Evolutionary conservation across 1,140 invertebrate species (phyloP).

Genomic region (Doryteuthis pealeii): DNA sequence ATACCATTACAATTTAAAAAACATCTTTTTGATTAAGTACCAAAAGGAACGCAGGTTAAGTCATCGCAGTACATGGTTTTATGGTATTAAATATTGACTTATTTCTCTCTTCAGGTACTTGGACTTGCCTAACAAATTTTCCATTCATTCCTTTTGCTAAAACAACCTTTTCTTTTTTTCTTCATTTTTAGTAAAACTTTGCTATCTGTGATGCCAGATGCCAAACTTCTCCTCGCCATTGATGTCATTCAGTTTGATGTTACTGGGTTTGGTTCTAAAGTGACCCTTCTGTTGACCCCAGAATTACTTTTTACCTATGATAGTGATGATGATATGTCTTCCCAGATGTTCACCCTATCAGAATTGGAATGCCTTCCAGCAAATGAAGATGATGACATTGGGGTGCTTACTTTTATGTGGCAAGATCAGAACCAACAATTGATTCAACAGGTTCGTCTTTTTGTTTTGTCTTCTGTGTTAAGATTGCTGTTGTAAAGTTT

Average conservation of each 20-base stretch:
- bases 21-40: too few relatives aligned
- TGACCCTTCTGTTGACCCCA: constrained; percentile 47
- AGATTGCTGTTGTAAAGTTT: too few relatives aligned
- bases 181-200: constrained; percentile 43
- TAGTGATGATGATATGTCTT: constrained; percentile 58
- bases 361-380: constrained; percentile 50
- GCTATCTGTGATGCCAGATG: constrained; percentile 34
- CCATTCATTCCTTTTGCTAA: too few relatives aligned
- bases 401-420: background rate
- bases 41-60: too few relatives aligned
- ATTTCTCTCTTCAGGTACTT: too few relatives aligned
- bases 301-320: constrained; percentile 60
- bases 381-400: background rate
- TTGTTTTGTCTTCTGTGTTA: too few relatives aligned
- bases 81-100: too few relatives aligned
- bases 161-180: background rate
- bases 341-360: constrained; percentile 57
- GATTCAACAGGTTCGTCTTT: background rate
- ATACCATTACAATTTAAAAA: too few relatives aligned
- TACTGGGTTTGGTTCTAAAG: constrained; percentile 29
- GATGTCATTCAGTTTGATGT: constrained; percentile 38
- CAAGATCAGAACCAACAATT: background rate
- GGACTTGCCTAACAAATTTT: too few relatives aligned
- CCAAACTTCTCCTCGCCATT: constrained; percentile 35
- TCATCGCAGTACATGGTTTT: too few relatives aligned